Evolutionary conservation across 1,140 invertebrate species (phyloP), one percentile per base, ranked within the genome.

Genomic region (Tyrophagus putrescentiae): DNA sequence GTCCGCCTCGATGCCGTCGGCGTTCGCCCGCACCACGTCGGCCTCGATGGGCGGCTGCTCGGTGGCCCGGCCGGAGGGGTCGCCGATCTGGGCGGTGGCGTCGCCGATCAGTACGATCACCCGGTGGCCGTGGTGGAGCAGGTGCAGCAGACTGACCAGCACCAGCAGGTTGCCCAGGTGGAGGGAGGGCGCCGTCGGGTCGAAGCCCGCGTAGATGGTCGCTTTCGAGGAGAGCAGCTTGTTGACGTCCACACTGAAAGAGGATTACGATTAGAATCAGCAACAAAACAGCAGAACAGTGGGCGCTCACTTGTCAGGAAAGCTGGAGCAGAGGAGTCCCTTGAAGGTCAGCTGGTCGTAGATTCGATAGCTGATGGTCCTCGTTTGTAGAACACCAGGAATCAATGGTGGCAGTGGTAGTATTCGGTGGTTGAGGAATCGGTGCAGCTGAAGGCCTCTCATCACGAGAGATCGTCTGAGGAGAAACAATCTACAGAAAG

Each of bases 91-190:
- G 0, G 85, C 93, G 16, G 95, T 98, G 0, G 89, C 91, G 65
- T 91, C 91, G 54, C 94, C 94, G 60, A 95, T 70, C 82, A 98
- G 68, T 48, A 85, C 85, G 67, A 98, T 84, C 1, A 83, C 78
- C 68, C 82, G 76, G 71, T 96, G 91, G 28, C 91, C 91, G 31
- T 79, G 83, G 71, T 89, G 75, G 72, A 94, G 88, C 80, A 88
- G 93, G 69, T 97, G 90, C 32, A 98, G 71, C n/a, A 98, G 75
- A 64, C 87, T 86, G 64, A 94, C 83, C 21, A 98, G 75, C 41
- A 96, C 80, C 34, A 97, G 73, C 18, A 98, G 77, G 78, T 98
- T 96, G 31, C 95, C 95, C 50, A 99, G 75, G 74, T 99, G 95
- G 27, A 99, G 78, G 75, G 90, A 95, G 62, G 86, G 79, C 4